phyloP scores from a whole-genome alignment of 2,797 vertebrate genomes.

The Valencia hispanica region DNA sequence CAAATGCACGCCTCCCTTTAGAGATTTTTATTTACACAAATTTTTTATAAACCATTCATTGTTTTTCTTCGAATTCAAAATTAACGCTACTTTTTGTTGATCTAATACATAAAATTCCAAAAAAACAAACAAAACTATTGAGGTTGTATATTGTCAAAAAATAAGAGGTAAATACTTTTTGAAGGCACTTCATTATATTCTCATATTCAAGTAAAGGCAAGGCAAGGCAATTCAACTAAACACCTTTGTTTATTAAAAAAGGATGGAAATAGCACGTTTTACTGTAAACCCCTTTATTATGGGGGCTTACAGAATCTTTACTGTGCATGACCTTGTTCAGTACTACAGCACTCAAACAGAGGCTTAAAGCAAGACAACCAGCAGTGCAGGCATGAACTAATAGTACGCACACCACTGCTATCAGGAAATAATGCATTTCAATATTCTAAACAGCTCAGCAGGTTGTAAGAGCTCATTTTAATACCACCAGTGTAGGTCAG shows the following conservation, averaged over 20 bases:
- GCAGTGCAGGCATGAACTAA: neutral
- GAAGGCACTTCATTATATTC: neutral
- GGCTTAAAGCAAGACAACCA: conserved; percentile 20
- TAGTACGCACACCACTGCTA: conserved; percentile 6
- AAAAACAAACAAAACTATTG: neutral
- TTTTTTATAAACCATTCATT: too few relatives aligned
- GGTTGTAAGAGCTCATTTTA: conserved; percentile 37
- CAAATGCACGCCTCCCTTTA: neutral
- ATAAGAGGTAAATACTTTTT: neutral
- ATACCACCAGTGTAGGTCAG: conserved; percentile 42
- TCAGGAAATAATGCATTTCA: conserved; percentile 28
- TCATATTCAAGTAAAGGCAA: neutral
- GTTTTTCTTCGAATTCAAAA: neutral
- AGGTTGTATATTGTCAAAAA: neutral
- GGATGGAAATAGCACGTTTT: neutral
- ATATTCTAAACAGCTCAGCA: conserved; percentile 33
- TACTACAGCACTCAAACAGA: neutral
- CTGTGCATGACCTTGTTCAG: conserved; percentile 36
- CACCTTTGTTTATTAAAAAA: neutral
- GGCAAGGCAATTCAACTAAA: too few relatives aligned
- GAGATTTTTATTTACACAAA: neutral
- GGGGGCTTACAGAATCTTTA: conserved; percentile 26
- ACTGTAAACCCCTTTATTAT: conserved; percentile 7
- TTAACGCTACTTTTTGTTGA: neutral
- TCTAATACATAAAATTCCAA: neutral